These are phyloP conservation scores for Ateles fusciceps DNA, from an alignment of 2,797 vertebrate genomes.

Conservation along the genomic window DNA sequence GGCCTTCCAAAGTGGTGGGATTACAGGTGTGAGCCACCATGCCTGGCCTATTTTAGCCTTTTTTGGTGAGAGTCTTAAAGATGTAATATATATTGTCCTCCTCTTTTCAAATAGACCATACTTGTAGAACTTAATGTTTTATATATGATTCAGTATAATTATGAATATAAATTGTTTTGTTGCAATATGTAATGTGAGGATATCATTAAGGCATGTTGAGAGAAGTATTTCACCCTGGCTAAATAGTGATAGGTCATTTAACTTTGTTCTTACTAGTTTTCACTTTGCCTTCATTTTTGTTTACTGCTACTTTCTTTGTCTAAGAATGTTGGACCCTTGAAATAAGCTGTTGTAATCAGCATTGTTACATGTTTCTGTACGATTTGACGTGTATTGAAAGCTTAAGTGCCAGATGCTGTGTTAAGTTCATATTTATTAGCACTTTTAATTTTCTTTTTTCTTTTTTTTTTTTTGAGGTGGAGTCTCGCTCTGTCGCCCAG, in stretches of 20 bases:
- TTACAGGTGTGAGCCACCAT: neutral
- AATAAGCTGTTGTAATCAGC: slow-evolving; percentile 29
- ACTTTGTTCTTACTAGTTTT: slow-evolving; percentile 30
- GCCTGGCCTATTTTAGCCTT: neutral
- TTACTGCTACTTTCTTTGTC: slow-evolving; percentile 12
- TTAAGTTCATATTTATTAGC: neutral
- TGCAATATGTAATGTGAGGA: neutral
- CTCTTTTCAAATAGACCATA: slow-evolving; percentile 7
- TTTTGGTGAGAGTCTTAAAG: neutral
- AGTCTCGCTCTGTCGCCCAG: too few species aligned
- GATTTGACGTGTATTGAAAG: neutral
- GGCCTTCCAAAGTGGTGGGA: neutral
- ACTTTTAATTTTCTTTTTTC: neutral
- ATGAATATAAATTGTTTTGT: slow-evolving; percentile 46
- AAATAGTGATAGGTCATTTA: slow-evolving; percentile 23
- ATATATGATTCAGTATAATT: slow-evolving; percentile 27
- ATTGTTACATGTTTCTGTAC: slow-evolving; percentile 36
- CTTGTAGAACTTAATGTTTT: slow-evolving; percentile 26
- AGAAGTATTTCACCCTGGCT: neutral
- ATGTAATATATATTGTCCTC: neutral
- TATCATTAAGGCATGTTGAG: neutral
- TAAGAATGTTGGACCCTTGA: slow-evolving; percentile 5
- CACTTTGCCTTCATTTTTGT: neutral
- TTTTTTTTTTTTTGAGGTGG: too few species aligned
- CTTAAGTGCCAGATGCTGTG: neutral